Evolutionary conservation across 2,797 vertebrate species (phyloP), one percentile per base, ranked within the genome.

Genomic region (Parotocinclus haroldoi): DNA sequence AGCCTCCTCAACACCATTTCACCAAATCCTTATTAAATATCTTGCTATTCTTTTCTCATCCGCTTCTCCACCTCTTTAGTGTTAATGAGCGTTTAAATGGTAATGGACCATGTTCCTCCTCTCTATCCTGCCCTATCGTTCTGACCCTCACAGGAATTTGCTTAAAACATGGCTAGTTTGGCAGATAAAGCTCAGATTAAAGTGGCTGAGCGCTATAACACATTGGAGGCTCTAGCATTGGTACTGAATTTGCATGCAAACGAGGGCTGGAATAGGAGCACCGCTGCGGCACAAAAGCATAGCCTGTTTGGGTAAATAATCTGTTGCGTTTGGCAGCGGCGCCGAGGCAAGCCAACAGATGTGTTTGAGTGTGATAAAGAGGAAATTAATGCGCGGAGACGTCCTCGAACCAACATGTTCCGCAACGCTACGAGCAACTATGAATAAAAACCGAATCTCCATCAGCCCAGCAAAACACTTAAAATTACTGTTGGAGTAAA

Each of bases 341-440:
- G 70, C 69, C 46, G 71, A 82, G 66, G 66, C 68, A 58, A 81
- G 79, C 78, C 64, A 72, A 79, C 82, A 83, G 89, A 89, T 89
- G 87, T 90, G 88, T 88, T 89, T 72, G 74, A 85, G 85, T 80
- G 84, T 76, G 89, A 89, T 91, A 91, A 90, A 85, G 79, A 49
- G 70, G 69, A 73, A 61, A 68, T 74, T 66, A 76, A 79, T 70
- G 77, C 62, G 42, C 50, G 27, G 38, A 60, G 66, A 69, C 61
- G 59, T 48, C 42, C 57, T 48, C 42, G 10, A 73, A 75, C 45
- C 45, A 27, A 53, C 45, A 13, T 4, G 45, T 55, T 73, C 63
- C 36, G 42, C 52, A 73, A 72, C 7, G n/a, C 37, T n/a, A 57
- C 13, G 57, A 54, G 53, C 55, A 44, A 27, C 57, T 66, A 57